phyloP scores from a whole-genome alignment of 2,888 invertebrate genomes.

The Enoplolaimus lenunculus region DNA sequence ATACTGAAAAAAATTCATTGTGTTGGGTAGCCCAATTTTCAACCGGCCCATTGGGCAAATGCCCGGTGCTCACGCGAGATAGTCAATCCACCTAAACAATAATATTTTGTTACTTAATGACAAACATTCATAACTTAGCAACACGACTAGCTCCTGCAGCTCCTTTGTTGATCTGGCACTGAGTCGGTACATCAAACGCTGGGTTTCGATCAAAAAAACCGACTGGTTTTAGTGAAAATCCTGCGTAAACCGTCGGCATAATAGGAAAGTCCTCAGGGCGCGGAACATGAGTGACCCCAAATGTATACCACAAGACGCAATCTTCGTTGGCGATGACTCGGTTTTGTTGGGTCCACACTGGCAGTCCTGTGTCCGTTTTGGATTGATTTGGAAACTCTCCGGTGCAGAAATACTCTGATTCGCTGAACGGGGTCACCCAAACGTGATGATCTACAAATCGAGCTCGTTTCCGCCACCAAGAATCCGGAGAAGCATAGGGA shows the following conservation, averaged over 20 bases:
- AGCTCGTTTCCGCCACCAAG: conserved; percentile 20
- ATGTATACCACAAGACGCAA: conserved; percentile 23
- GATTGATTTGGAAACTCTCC: conserved; percentile 22
- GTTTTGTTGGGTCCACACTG: conserved; percentile 19
- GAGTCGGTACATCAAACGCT: conserved; percentile 18
- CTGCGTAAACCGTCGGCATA: conserved; percentile 19
- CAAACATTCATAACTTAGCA: no score
- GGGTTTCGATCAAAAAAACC: conserved; percentile 23
- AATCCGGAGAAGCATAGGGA: background rate
- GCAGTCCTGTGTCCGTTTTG: conserved; percentile 6
- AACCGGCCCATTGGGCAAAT: no score
- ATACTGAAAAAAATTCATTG: no score
- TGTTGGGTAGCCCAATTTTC: no score
- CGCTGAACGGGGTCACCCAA: conserved; percentile 21
- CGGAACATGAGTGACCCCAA: conserved; percentile 20
- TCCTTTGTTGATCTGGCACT: conserved; percentile 1
- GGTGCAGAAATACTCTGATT: background rate
- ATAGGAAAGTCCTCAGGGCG: conserved; percentile 24
- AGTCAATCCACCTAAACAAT: no score
- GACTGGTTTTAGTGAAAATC: conserved; percentile 22
- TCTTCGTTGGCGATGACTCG: conserved; percentile 18
- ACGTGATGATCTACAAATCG: conserved; percentile 23
- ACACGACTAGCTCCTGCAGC: no score
- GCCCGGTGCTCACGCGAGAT: no score
- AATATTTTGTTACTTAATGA: no score